Conservation (phyloP, 2,888 invertebrate genomes). For the Selenia dentaria region DNA sequence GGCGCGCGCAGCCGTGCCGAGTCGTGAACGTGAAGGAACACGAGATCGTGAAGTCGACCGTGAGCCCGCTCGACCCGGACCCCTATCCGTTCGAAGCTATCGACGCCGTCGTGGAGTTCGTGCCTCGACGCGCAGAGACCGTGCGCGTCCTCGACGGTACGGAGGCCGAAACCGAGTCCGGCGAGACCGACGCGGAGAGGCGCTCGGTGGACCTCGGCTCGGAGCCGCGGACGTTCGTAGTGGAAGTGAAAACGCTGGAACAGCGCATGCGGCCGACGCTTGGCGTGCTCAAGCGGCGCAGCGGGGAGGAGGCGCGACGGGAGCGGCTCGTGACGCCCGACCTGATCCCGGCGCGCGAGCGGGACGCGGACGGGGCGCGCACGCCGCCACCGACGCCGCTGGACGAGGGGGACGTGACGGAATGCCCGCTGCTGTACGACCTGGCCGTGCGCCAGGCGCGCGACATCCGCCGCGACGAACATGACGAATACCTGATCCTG, state of each 20-base stretch:
- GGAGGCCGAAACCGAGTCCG: constrained; percentile 57
- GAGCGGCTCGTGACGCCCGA: neutral
- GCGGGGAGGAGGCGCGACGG: neutral
- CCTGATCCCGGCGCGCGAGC: neutral
- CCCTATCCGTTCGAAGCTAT: constrained; percentile 73
- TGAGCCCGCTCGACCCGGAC: constrained; percentile 63
- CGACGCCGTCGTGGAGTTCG: constrained; percentile 80
- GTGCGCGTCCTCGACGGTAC: constrained; percentile 83
- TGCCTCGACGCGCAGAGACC: constrained; percentile 81
- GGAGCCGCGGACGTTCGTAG: constrained; percentile 69
- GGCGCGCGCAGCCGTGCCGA: constrained; percentile 62
- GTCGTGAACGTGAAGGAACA: constrained; percentile 88
- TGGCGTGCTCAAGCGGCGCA: constrained; percentile 58
- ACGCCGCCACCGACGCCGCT: too few species aligned
- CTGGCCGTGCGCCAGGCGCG: constrained; percentile 25
- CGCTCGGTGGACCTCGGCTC: constrained; percentile 51
- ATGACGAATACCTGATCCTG: constrained; percentile 58
- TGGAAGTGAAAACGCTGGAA: constrained; percentile 66
- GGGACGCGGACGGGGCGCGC: neutral
- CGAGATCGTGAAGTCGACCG: constrained; percentile 87
- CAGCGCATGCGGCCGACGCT: constrained; percentile 68
- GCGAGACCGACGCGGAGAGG: neutral
- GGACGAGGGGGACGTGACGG: too few species aligned
- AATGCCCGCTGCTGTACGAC: constrained; percentile 45
- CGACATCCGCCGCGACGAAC: constrained; percentile 50